phyloP scores from a whole-genome alignment of 2,113 vertebrate species.

The Melanotaenia duboulayi region DNA sequence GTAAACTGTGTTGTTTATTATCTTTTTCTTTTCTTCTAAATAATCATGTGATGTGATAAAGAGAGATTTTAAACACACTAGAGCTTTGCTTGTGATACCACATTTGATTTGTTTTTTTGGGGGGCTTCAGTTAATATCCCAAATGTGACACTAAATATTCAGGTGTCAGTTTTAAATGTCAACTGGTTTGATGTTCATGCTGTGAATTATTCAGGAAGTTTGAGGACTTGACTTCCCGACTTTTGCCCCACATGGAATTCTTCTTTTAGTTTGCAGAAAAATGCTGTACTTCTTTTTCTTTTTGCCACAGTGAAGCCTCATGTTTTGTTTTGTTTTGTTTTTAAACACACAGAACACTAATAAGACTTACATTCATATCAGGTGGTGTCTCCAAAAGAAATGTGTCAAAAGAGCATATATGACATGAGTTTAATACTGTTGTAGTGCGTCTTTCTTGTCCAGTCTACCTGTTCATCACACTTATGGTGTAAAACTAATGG shows the following conservation, averaged over 20 bases:
- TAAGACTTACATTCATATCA: slow-evolving; percentile 1
- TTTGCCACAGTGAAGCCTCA: slow-evolving; percentile 2
- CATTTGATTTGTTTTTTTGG: slow-evolving; percentile 17
- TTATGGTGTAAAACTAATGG: slow-evolving; percentile 23
- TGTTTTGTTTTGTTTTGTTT: neutral
- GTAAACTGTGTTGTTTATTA: slow-evolving; percentile 49
- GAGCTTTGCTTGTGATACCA: slow-evolving; percentile 50
- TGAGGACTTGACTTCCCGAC: slow-evolving; percentile 19
- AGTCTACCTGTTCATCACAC: slow-evolving; percentile 10
- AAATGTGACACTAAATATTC: slow-evolving; percentile 48
- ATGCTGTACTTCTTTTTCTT: neutral
- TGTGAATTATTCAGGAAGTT: slow-evolving; percentile 38
- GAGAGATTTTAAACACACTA: slow-evolving; percentile 47
- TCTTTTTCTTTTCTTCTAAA: slow-evolving; percentile 25
- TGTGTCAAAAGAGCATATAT: slow-evolving; percentile 14
- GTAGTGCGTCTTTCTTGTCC: slow-evolving; percentile 1
- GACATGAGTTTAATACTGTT: slow-evolving; percentile 18
- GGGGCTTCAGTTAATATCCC: slow-evolving; percentile 23
- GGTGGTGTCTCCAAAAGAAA: slow-evolving; percentile 5
- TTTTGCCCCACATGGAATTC: slow-evolving; percentile 1
- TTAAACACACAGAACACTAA: slow-evolving; percentile 9
- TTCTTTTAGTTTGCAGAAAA: slow-evolving; percentile 9
- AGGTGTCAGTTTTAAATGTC: slow-evolving; percentile 48
- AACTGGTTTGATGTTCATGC: slow-evolving; percentile 30
- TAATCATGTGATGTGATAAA: slow-evolving; percentile 55